Evolutionary conservation across 2,888 invertebrate genomes (phyloP).

Genomic region (Argyra leucocephala): DNA sequence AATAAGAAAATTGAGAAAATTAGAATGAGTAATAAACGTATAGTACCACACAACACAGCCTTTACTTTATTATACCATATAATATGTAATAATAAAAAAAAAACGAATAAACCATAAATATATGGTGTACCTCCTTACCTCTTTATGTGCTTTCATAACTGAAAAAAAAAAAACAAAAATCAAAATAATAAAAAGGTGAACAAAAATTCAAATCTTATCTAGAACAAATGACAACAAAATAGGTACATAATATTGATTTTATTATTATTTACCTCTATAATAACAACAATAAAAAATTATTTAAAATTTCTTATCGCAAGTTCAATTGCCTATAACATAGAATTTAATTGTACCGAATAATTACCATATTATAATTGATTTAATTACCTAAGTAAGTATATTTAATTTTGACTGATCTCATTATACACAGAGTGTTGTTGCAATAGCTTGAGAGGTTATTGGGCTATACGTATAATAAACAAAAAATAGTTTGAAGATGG

Average conservation of each 20-base stretch:
- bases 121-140: not conserved
- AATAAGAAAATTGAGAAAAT: constrained; percentile 2
- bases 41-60: not conserved
- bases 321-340: no score
- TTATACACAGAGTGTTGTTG: no score
- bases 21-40: not conserved
- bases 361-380: no score
- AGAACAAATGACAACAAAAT: not conserved
- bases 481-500: no score
- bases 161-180: not conserved
- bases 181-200: not conserved
- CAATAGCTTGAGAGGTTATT: no score
- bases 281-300: no score
- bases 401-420: no score
- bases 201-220: not conserved
- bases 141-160: not conserved
- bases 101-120: not conserved
- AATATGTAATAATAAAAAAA: not conserved
- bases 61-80: not conserved
- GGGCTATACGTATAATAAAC: no score
- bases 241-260: not conserved
- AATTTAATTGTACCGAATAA: no score
- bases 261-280: no score
- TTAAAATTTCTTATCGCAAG: no score
- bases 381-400: no score